Evolutionary conservation across 2,888 invertebrate species (phyloP), one percentile per base, ranked within the genome.

Genomic region (Timema podura): DNA sequence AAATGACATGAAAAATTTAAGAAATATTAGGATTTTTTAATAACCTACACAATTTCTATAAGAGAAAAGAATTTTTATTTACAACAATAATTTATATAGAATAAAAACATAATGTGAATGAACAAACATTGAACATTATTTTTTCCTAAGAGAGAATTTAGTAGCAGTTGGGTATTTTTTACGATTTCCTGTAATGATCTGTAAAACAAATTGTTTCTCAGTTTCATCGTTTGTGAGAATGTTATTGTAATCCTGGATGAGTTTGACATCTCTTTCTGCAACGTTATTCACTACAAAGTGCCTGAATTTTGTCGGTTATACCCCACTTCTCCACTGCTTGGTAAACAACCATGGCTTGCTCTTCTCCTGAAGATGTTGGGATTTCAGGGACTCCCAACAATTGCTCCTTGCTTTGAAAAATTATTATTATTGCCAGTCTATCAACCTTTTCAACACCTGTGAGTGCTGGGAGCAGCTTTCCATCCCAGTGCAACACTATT

Each of bases 281-380:
- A 13, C 49, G 10, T 2, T 46, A 30, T 8, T 65, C 65, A 30
- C 64, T 3, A 5, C 64, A 61, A 61, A 67, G 45, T 67, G 67
- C 9, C 44, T 67, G 11, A 67, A 54, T 67, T 54, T 54, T 67
- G 7, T 7, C 51, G 30, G 0, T 51, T 51, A 54, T 51, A 13
- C 49, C 57, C 54, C 51, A 67, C 45, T 67, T 67, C 51, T 51
- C 67, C 54, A 54, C 67, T 49, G 54, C 67, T 44, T 67, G 67
- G 44, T 54, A 54, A 67, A 67, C 9, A 67, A 45, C 44, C 67
- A 67, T 67, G 49, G 67, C 46, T 54, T 30, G 67, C 67, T 54
- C 9, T 67, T 51, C 48, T 67, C 57, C 54, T 45, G 6, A 49
- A 67, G 51, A 54, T 67, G 49, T 67, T 67, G 9, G 2, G 51